Evolutionary conservation across 1,140 invertebrate genomes (phyloP).

Genomic region (Aphaenogaster rudis): DNA sequence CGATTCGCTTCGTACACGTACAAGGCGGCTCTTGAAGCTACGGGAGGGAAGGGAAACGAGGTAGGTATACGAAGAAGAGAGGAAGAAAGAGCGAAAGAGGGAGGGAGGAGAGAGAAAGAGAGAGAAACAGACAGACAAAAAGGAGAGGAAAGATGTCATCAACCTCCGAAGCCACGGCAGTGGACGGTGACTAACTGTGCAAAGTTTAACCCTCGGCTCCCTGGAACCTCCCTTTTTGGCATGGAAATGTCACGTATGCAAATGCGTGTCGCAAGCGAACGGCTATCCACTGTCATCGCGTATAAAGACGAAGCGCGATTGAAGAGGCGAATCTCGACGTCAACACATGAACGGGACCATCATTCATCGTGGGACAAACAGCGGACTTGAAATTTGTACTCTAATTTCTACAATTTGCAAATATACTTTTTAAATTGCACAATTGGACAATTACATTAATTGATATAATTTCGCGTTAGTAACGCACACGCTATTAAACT

Average conservation of each 20-base stretch:
- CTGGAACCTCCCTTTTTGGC: constrained; percentile 64
- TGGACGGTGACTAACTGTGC: constrained; percentile 77
- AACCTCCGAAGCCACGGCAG: constrained; percentile 67
- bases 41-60: constrained; percentile 32
- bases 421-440: background rate
- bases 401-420: background rate
- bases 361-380: background rate
- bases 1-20: constrained; percentile 54
- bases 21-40: constrained; percentile 21
- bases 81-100: constrained; percentile 10
- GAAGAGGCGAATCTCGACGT: constrained; percentile 30
- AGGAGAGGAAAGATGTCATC: constrained; percentile 77
- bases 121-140: background rate
- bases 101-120: constrained; percentile 17
- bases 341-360: no score
- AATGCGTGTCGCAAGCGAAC: constrained; percentile 64
- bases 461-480: background rate
- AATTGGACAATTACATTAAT: background rate
- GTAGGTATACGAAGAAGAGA: constrained; percentile 31
- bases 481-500: background rate
- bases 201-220: constrained; percentile 74
- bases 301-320: constrained; percentile 38
- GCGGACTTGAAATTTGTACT: background rate
- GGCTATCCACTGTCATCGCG: constrained; percentile 49
- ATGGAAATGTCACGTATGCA: constrained; percentile 70